Evolutionary conservation across 1,140 invertebrate genomes (phyloP).

Genomic region (Drosophila athabasca): DNA sequence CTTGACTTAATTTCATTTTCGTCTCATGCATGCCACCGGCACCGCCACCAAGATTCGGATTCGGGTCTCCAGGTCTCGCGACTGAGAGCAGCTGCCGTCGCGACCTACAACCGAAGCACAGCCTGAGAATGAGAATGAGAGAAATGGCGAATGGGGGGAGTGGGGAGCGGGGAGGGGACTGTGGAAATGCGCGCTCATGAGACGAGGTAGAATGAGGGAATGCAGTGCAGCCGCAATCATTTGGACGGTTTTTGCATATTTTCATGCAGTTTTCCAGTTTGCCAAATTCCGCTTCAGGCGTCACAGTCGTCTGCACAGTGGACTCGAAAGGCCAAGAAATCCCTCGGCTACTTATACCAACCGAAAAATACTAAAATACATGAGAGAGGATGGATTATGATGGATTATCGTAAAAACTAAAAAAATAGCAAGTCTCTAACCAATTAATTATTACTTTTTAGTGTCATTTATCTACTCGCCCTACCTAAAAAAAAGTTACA

Average conservation of each 20-base stretch:
- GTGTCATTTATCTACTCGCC: slow-evolving; percentile 20
- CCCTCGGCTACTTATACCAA: too few relatives aligned
- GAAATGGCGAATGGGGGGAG: too few relatives aligned
- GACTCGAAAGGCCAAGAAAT: not conserved
- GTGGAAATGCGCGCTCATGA: slow-evolving; percentile 24
- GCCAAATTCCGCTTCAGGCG: slow-evolving; percentile 62
- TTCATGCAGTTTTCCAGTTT: slow-evolving; percentile 76
- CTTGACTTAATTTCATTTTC: slow-evolving; percentile 80
- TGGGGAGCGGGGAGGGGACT: slow-evolving; percentile 4
- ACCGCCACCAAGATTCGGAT: slow-evolving; percentile 7
- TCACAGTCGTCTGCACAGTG: slow-evolving; percentile 51
- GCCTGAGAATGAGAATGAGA: slow-evolving; percentile 21
- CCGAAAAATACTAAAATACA: too few relatives aligned
- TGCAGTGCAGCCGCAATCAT: slow-evolving; percentile 72
- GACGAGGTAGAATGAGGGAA: slow-evolving; percentile 19
- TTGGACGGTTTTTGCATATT: slow-evolving; percentile 79
- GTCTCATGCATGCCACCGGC: slow-evolving; percentile 45
- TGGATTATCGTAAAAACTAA: too few relatives aligned
- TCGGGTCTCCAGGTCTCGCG: slow-evolving; percentile 28
- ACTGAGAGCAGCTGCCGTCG: not conserved
- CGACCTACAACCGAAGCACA: slow-evolving; percentile 53
- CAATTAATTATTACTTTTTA: slow-evolving; percentile 11
- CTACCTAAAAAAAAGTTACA: not conserved
- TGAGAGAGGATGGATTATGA: too few relatives aligned
- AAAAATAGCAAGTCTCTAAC: too few relatives aligned